These are phyloP conservation scores for Amorpha juglandis DNA, from an alignment of 2,888 invertebrate genomes.

Conservation along the genomic window DNA sequence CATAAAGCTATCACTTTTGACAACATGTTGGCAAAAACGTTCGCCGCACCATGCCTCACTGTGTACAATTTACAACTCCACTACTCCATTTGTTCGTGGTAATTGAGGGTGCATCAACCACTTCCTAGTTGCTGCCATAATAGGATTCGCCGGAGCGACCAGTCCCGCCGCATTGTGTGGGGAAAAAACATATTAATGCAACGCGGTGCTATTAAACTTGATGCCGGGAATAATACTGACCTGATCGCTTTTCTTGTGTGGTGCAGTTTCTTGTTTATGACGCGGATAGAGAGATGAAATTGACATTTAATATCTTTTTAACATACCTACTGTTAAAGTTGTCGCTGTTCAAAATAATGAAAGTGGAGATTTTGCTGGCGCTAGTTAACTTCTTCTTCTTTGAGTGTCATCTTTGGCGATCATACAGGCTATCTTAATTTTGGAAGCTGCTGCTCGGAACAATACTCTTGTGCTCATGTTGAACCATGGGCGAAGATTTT, in stretches of 20 bases:
- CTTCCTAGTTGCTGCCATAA: conserved; percentile 66
- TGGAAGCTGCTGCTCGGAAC: no score
- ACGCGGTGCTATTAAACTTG: conserved; percentile 12
- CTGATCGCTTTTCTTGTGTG: conserved; percentile 1
- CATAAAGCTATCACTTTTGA: no score
- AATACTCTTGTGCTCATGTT: no score
- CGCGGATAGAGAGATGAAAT: no score
- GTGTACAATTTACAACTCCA: conserved; percentile 33
- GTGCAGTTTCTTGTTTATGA: background rate
- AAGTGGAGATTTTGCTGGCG: no score
- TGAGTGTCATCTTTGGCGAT: no score
- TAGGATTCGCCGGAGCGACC: conserved; percentile 50
- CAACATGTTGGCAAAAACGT: background rate
- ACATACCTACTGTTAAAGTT: no score
- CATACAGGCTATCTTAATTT: no score
- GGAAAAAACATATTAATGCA: conserved; percentile 53
- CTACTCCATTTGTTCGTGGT: conserved; percentile 72
- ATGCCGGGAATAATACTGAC: conserved; percentile 21
- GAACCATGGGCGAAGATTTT: no score
- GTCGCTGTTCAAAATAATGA: no score
- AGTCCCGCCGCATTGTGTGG: conserved; percentile 44
- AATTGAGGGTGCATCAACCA: conserved; percentile 63
- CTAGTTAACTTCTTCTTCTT: no score
- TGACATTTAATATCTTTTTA: no score
- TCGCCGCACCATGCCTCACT: background rate